Base-by-base conservation (phyloP, 2,113 vertebrate species). In the Platycercus adscitus region DNA sequence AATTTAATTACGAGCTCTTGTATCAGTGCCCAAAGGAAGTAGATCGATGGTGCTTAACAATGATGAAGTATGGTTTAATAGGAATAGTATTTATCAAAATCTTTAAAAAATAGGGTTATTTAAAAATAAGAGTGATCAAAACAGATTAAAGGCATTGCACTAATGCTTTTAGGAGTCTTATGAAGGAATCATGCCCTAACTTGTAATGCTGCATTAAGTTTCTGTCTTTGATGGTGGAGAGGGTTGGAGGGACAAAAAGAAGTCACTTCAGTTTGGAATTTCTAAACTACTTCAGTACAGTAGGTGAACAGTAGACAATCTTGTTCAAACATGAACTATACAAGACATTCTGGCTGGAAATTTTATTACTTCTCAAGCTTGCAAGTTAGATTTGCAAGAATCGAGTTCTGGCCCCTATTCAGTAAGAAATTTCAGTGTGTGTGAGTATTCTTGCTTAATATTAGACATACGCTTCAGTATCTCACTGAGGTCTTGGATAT, bases 1-100 rank as follows among this genome's bases (percentile, higher is more conserved):
- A 96, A 96, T 96, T 95, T 81, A 93, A 90, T 96, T 93, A 92
- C 94, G 95, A 96, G 94, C 88, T 97, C 95, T 97, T 95, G 89
- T 97, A 89, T 87, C 91, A 50, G 94, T 96, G 95, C 97, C 97
- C 97, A 96, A 95, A 94, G 94, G 95, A 97, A 95, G 91, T 86
- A 93, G 95, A 92, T 89, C 21, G 95, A 95, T 94, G 97, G 98
- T 98, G 97, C 98, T 98, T 95, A 93, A 97, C 89, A 92, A 79
- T 94, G 92, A 95, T 91, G 89, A 97, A 94, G 95, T 95, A 86
- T 88, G 84, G 84, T 96, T 87, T 92, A 85, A 98, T 96, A 98
- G 96, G 97, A 98, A 97, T 95, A 91, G 95, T 97, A 95, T 97
- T 97, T 97, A 97, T 98, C 97, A 96, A 96, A 94, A 96, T 97